Conservation (phyloP, 2,797 vertebrate species). For the Peromyscus nudipes region DNA sequence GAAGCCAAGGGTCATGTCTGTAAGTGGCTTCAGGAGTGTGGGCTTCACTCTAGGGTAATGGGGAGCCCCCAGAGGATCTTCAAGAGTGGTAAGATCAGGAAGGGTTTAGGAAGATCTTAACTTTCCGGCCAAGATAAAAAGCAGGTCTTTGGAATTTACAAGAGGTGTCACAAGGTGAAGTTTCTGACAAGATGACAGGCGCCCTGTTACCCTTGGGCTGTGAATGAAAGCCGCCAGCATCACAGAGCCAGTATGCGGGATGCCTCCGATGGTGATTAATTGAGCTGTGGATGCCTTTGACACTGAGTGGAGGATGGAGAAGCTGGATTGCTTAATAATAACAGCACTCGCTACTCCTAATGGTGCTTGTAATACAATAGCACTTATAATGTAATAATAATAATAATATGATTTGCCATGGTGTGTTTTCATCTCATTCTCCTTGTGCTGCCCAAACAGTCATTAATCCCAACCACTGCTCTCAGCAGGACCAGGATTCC, state of each 20-base stretch:
- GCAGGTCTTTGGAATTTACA: neutral
- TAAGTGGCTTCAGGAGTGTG: neutral
- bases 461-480: conserved; percentile 52
- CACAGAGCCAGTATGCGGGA: neutral
- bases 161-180: neutral
- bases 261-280: conserved; percentile 39
- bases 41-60: neutral
- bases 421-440: conserved; percentile 62
- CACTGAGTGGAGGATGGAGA: conserved; percentile 58
- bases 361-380: conserved; percentile 79
- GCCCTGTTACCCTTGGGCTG: neutral
- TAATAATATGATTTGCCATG: conserved; percentile 72
- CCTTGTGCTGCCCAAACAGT: conserved; percentile 70
- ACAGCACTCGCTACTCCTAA: conserved; percentile 69
- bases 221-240: neutral
- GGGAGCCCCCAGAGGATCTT: neutral
- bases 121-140: neutral
- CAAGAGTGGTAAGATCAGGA: neutral
- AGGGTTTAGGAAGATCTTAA: neutral
- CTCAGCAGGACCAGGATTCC: conserved; percentile 16
- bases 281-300: conserved; percentile 68
- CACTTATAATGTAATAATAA: conserved; percentile 77
- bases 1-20: neutral
- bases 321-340: conserved; percentile 68
- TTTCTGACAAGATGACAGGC: neutral